phyloP scores from a whole-genome alignment of 2,888 invertebrate genomes.

The Stegana nigrithorax region DNA sequence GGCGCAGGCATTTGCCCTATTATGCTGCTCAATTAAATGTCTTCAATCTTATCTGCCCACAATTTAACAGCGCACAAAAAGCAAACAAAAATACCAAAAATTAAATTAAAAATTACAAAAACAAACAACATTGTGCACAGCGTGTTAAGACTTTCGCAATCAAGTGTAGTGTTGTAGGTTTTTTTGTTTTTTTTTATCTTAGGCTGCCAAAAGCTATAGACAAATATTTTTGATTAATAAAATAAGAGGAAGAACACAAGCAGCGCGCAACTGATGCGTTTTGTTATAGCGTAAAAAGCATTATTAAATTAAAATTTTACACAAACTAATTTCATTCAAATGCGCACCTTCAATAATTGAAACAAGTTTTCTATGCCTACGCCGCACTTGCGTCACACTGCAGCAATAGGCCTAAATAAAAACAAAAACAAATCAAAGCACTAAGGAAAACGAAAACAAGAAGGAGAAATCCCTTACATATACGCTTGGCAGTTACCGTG shows the following conservation, averaged over 20 bases:
- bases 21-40: background rate
- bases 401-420: background rate
- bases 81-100: background rate
- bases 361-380: background rate
- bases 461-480: too few relatives aligned
- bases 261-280: too few relatives aligned
- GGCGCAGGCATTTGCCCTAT: background rate
- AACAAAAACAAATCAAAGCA: background rate
- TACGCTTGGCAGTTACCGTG: too few relatives aligned
- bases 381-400: too few relatives aligned
- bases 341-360: background rate
- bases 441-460: too few relatives aligned
- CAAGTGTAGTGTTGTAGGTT: background rate
- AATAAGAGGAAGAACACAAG: too few relatives aligned
- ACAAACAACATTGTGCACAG: background rate
- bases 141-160: background rate
- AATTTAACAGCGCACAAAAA: conserved; percentile 7
- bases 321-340: background rate
- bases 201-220: background rate
- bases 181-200: background rate
- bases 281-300: too few relatives aligned
- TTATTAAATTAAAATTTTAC: background rate
- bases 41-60: conserved; percentile 6
- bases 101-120: too few relatives aligned
- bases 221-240: background rate